Evolutionary conservation across 2,113 vertebrate species (phyloP), one percentile per base, ranked within the genome.

Genomic region (Hypanus sabinus): DNA sequence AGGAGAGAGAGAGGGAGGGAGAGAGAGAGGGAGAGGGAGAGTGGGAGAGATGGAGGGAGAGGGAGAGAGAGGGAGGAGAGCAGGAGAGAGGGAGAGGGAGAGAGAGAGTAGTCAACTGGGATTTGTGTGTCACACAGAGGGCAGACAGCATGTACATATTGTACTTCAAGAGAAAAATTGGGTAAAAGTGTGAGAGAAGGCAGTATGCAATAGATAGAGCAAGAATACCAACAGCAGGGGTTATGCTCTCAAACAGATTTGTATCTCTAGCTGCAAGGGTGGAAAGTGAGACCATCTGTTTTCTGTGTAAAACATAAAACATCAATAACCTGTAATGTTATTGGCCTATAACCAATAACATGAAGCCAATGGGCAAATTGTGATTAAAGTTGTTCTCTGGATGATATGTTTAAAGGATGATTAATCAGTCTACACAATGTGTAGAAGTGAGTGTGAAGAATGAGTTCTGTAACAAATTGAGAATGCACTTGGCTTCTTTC

Each of bases 341-440:
- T 36, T 79, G 76, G 76, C n/a, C 76, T 79, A 79, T 79, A 79
- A 79, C 76, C 76, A 79, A 79, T 79, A 79, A 36, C 76, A 79
- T 14, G 10, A 36, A 16, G 76, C 76, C 33, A 79, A 79, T 79
- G n/a, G n/a, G 27, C 9, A 79, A 36, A 36, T 36, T 79, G 76
- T 79, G 76, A 36, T 36, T n/a, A 79, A 79, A 33, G 18, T 79
- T 79, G 76, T 79, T 79, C 33, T 36, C 76, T 76, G 73, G 9
- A 76, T 27, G 24, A 73, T 18, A 22, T 79, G n/a, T 36, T 79
- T 36, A 79, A 79, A 79, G 76, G 36, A 79, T 36, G 33, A 36
- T 79, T 79, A 36, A 36, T 79, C 33, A 79, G 76, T 1, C 12
- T 36, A 79, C 76, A 33, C 33, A 79, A 79, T 36, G 76, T 16